These are phyloP conservation scores for Pangasianodon gigas DNA, from an alignment of 2,113 vertebrate genomes.

Conservation along the genomic window DNA sequence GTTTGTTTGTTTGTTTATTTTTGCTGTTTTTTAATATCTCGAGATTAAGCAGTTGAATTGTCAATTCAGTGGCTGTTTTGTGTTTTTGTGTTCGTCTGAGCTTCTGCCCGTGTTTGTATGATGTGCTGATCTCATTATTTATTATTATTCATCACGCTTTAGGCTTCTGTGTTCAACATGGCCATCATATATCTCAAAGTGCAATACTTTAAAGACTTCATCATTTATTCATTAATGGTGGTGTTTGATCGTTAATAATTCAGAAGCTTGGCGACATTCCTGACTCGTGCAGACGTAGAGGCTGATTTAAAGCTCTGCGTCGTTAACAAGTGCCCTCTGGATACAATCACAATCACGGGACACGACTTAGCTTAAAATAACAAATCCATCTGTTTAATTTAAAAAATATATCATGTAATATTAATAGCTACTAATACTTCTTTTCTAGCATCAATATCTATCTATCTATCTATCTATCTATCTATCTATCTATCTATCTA, in stretches of 20 bases:
- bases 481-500: background rate
- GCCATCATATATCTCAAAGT: conserved; percentile 7
- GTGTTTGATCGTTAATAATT: conserved; percentile 48
- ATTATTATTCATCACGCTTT: conserved; percentile 21
- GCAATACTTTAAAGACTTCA: conserved; percentile 36
- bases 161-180: conserved; percentile 7
- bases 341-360: background rate
- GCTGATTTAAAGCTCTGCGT: conserved; percentile 13
- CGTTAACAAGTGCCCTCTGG: background rate
- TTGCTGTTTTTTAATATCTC: background rate
- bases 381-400: background rate
- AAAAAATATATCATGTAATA: background rate
- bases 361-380: background rate
- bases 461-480: background rate
- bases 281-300: conserved; percentile 14
- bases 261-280: conserved; percentile 20
- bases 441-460: background rate
- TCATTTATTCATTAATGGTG: conserved; percentile 43
- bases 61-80: background rate
- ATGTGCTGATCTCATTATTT: conserved; percentile 6
- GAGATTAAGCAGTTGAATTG: background rate
- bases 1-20: background rate
- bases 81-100: background rate
- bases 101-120: background rate
- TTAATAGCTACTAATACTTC: background rate